Base-by-base conservation (phyloP, 2,113 vertebrate genomes). In the Procavia capensis region DNA sequence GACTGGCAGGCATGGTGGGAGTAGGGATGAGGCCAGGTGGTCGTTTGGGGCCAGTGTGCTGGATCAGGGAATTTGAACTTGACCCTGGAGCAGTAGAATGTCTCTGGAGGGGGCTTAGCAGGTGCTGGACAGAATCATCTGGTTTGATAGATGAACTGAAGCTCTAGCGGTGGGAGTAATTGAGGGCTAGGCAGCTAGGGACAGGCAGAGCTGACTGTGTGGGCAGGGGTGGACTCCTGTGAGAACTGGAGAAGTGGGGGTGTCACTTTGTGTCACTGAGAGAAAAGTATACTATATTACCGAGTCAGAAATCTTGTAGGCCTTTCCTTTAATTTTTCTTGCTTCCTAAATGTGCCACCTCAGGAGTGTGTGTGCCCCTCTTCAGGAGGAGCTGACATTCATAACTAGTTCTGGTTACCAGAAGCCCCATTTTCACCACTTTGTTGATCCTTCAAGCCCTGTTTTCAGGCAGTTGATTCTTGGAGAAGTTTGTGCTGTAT, bases 161-260 rank as follows among this genome's bases (percentile, higher is more conserved):
- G 27, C 25, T 75, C 47, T 25, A 66, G n/a, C 13, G 4, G 78
- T 27, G 54, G 76, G 0, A 3, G 2, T 16, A 9, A 22, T 9
- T 24, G 41, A 39, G 64, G 43, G 39, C 2, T 20, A 4, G 57
- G 50, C 50, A 36, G 34, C 16, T 34, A 11, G 17, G 68, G 66
- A 14, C 0, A 1, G 68, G 17, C 45, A 50, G 86, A 10, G 80
- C 45, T 3, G 7, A 14, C 43, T 29, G 17, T n/a, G n/a, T 57
- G 85, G 9, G 34, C 2, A 2, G 7, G 31, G 41, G 1, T 3
- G 16, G 59, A 63, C 34, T n/a, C 5, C 34, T 19, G 0, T 14
- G 68, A n/a, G 45, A 43, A 11, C 3, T 54, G 6, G 78, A 68
- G 25, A 2, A 7, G 24, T 24, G 36, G 41, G 59, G 31, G 31